Percentiles rank a stretch among this genome's conserved stretches.
Evolutionary conservation across 2,113 vertebrate species (phyloP).

Genomic region (Hylia prasina): DNA sequence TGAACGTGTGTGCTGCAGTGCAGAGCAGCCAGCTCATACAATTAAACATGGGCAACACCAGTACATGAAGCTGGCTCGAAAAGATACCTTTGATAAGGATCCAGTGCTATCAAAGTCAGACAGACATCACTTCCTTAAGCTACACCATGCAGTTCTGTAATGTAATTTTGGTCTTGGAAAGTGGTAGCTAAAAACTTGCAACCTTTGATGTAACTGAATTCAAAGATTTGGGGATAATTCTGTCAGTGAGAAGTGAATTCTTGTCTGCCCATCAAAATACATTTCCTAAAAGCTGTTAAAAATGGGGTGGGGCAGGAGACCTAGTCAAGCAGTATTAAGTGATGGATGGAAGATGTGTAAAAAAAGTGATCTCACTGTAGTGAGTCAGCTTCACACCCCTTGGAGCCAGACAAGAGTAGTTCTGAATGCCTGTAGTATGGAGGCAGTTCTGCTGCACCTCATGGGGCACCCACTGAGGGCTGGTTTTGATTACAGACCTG

Average conservation of each 20-base stretch:
- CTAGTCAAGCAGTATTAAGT: not conserved
- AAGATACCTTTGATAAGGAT: not conserved
- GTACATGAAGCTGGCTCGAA: not conserved
- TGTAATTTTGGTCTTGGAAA: not conserved
- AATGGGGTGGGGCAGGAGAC: not conserved
- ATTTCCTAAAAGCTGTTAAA: not conserved
- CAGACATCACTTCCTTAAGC: not conserved
- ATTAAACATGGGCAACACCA: not conserved
- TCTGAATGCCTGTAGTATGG: not conserved
- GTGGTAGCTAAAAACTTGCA: not conserved
- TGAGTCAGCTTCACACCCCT: not conserved
- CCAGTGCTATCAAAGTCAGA: not conserved
- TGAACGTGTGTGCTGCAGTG: not conserved
- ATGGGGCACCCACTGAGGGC: accelerated
- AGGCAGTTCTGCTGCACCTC: not conserved
- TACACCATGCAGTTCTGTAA: not conserved
- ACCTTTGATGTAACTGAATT: not conserved
- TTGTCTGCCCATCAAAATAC: not conserved
- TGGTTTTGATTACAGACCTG: not conserved
- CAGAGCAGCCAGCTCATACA: not conserved
- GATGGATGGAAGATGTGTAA: not conserved
- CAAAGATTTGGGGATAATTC: not conserved
- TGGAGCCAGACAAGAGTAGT: not conserved
- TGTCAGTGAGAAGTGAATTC: not conserved
- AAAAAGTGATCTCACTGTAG: not conserved